Conservation (phyloP, 2,888 invertebrate species). For the Drosophila siamana region DNA sequence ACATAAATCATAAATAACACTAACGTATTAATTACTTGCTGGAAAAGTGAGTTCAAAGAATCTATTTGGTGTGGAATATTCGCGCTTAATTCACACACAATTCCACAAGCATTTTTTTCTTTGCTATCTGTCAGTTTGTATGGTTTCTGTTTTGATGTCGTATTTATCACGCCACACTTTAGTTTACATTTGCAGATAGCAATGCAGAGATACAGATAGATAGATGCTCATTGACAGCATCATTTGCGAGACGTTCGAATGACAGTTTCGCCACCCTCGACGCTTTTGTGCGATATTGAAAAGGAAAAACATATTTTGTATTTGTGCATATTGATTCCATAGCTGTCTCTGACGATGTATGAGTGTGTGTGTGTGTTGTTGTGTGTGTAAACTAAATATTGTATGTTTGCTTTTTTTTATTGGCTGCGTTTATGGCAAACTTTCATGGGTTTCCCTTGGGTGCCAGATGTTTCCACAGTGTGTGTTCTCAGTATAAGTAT, state of each 20-base stretch:
- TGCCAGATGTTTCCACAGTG: conserved; percentile 34
- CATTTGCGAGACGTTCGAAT: conserved; percentile 34
- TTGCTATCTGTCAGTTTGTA: background rate
- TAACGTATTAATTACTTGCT: background rate
- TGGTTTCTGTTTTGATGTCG: background rate
- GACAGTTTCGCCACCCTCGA: conserved; percentile 33
- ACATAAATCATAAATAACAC: background rate
- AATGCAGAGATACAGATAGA: conserved; percentile 10
- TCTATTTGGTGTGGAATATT: background rate
- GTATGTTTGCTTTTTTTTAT: conserved; percentile 38
- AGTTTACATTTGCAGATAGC: conserved; percentile 7
- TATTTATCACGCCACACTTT: conserved; percentile 21
- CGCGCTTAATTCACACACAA: conserved; percentile 1
- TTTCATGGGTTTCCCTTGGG: conserved; percentile 25
- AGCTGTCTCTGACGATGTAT: conserved; percentile 12
- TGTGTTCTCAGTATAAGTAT: conserved; percentile 6
- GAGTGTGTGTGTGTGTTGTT: conserved; percentile 10
- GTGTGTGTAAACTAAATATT: conserved; percentile 34
- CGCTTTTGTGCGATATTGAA: conserved; percentile 32
- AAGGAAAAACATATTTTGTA: conserved; percentile 13
- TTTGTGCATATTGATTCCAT: conserved; percentile 49
- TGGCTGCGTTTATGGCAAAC: conserved; percentile 43
- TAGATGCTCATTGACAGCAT: conserved; percentile 38
- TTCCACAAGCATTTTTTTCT: background rate
- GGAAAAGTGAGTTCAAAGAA: background rate